Evolutionary conservation across 1,140 invertebrate species (phyloP).

Genomic region (Drosophila willistoni): DNA sequence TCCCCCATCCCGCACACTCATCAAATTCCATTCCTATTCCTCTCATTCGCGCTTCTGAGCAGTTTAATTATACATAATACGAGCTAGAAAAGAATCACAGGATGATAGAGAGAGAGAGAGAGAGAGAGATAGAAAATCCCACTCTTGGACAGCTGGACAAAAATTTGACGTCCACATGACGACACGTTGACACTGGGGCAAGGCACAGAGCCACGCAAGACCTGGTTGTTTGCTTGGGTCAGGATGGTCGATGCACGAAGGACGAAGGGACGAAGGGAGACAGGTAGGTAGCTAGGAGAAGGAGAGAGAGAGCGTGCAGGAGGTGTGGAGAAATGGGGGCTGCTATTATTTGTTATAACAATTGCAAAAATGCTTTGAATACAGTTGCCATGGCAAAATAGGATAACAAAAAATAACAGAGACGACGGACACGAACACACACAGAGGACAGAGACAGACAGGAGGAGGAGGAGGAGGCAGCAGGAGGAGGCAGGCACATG

Average conservation of each 20-base stretch:
- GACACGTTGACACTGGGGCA: conserved; percentile 63
- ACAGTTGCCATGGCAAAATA: conserved; percentile 70
- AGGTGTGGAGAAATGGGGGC: neutral
- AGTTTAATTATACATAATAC: conserved; percentile 51
- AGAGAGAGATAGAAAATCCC: conserved; percentile 33
- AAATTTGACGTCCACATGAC: conserved; percentile 78
- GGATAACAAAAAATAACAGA: conserved; percentile 41
- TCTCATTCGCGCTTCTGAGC: conserved; percentile 27
- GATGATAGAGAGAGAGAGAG: neutral
- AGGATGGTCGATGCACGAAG: too few relatives aligned
- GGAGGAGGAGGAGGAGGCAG: neutral
- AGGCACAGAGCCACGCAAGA: conserved; percentile 21
- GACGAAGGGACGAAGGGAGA: neutral
- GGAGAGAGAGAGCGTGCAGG: neutral
- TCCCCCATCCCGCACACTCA: neutral
- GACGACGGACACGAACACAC: conserved; percentile 8
- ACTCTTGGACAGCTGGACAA: conserved; percentile 61
- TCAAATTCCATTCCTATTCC: conserved; percentile 1
- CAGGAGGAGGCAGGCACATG: neutral
- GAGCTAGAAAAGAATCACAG: neutral
- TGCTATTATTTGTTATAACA: conserved; percentile 80
- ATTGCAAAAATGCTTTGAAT: conserved; percentile 58
- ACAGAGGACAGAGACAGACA: neutral
- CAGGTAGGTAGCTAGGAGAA: neutral
- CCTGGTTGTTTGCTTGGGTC: conserved; percentile 25